These are phyloP conservation scores for Hucho hucho DNA, from an alignment of 2,113 vertebrate genomes.

Conservation along the genomic window DNA sequence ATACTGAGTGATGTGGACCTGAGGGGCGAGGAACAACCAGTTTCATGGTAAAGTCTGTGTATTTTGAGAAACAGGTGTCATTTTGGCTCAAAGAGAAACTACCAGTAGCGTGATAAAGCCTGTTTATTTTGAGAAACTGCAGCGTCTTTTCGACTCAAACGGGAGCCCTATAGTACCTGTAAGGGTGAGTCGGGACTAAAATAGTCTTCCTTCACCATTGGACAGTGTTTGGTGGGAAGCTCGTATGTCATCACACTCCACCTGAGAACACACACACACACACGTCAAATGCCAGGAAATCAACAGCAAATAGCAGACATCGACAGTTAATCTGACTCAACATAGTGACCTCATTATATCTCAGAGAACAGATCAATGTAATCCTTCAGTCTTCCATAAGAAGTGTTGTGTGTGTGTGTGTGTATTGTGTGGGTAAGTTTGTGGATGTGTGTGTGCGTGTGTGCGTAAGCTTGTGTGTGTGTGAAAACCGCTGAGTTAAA, in stretches of 20 bases:
- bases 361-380: too few relatives aligned
- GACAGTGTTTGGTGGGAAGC: conserved; percentile 74
- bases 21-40: neutral
- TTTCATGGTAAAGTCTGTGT: neutral
- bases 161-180: conserved; percentile 68
- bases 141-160: neutral
- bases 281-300: too few relatives aligned
- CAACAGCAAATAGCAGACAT: too few relatives aligned
- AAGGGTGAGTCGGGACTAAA: conserved; percentile 71
- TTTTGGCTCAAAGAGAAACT: neutral
- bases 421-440: too few relatives aligned
- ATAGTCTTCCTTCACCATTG: conserved; percentile 79
- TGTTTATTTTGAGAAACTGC: neutral
- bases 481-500: too few relatives aligned
- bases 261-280: conserved; percentile 56
- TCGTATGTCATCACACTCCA: conserved; percentile 95
- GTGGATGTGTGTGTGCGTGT: too few relatives aligned
- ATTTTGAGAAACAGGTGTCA: neutral
- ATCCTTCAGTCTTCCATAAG: too few relatives aligned
- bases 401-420: too few relatives aligned
- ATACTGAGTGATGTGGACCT: conserved; percentile 88
- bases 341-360: too few relatives aligned
- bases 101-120: neutral
- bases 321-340: too few relatives aligned
- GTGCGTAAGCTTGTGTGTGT: too few relatives aligned